Conservation (phyloP, 1,140 invertebrate species). For the Hormaphis cornu region DNA sequence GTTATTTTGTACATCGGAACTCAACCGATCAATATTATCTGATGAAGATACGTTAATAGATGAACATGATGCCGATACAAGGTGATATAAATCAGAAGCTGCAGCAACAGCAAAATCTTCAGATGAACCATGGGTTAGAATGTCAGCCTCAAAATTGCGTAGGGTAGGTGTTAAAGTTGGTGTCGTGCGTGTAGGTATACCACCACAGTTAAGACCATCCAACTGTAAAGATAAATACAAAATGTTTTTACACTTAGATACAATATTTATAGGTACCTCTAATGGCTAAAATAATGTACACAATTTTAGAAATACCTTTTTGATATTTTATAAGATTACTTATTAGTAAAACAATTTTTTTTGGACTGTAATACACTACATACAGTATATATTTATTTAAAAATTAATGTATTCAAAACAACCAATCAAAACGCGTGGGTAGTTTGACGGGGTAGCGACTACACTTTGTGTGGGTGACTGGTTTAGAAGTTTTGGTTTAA, state of each 20-base stretch:
- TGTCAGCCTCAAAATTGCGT: slow-evolving; percentile 66
- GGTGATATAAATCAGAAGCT: slow-evolving; percentile 60
- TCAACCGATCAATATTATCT: neutral
- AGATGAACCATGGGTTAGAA: slow-evolving; percentile 53
- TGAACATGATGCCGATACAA: slow-evolving; percentile 27
- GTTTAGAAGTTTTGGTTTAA: too few relatives aligned
- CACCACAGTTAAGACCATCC: slow-evolving; percentile 67
- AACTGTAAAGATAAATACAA: slow-evolving; percentile 53
- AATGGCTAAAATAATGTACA: neutral
- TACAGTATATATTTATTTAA: too few relatives aligned
- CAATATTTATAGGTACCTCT: neutral
- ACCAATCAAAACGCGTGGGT: too few relatives aligned
- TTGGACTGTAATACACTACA: too few relatives aligned
- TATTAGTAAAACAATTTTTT: too few relatives aligned
- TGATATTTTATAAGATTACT: neutral
- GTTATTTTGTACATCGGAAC: neutral
- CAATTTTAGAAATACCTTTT: neutral
- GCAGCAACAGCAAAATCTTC: slow-evolving; percentile 69
- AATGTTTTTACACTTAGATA: neutral
- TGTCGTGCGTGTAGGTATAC: slow-evolving; percentile 80
- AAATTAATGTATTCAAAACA: too few relatives aligned
- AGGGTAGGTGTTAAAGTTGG: slow-evolving; percentile 87
- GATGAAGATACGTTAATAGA: neutral
- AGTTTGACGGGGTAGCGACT: too few relatives aligned
- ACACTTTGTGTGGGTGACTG: too few relatives aligned